Evolutionary conservation across 2,113 vertebrate species (phyloP), one percentile per base, ranked within the genome.

Genomic region (Grammomys surdaster): DNA sequence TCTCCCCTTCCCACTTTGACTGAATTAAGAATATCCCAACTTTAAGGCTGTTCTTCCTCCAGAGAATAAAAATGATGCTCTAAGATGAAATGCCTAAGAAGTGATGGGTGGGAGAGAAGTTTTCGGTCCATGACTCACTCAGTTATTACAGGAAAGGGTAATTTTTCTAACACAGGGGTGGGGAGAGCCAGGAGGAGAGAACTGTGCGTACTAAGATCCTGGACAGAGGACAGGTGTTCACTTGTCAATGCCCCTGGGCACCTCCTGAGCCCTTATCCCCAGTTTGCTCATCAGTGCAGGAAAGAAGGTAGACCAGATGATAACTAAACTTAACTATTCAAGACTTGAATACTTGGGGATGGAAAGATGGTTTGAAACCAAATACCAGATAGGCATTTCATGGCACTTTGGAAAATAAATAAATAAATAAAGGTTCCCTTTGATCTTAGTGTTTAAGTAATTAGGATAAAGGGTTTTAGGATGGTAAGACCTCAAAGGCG

Each of bases 21-120:
- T 95, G 94, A 98, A 97, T 97, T 82, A 96, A 96, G 98, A 97
- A 96, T 90, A 98, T 96, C 92, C 81, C 60, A 84, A 54, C 36
- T 91, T 97, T 96, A 84, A 97, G 95, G 43, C 90, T 96, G 51
- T 54, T 96, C 94, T 97, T 92, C 43, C 86, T 97, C 94, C 85
- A 88, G 28, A 94, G 87, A 97, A 97, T 87, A 95, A 94, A 98
- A 97, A 92, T 26, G 80, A 93, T 43, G 82, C 56, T 89, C 89
- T 82, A 95, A 95, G 80, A 88, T 78, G 88, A 96, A 92, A 56
- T 46, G 36, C 67, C 31, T 43, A 82, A 96, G 77, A 95, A 95
- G 46, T 76, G 90, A 96, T 67, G 88, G 95, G 93, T 93, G 93
- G 94, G 95, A 86, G 96, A 90, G 65, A 96, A 96, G 96, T 96